A percentile compares a stretch with the other conserved stretches of the same genome.
These are phyloP conservation scores for Chascanopsetta lugubris DNA, from an alignment of 2,113 vertebrate genomes.

Conservation along the genomic window DNA sequence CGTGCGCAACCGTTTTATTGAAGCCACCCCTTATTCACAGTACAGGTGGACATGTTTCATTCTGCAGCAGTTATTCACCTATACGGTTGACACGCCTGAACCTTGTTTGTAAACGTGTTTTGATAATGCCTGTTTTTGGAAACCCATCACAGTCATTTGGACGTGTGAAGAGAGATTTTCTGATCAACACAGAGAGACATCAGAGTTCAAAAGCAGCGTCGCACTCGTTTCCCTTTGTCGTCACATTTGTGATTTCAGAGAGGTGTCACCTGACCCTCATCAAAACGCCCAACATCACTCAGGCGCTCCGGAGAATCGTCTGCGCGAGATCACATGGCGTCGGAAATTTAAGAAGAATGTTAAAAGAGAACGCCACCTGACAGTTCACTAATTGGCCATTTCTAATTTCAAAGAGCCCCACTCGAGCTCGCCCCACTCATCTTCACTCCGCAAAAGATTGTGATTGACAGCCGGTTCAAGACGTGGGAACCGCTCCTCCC, in stretches of 20 bases:
- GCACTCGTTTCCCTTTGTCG: conserved; percentile 18
- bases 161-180: conserved; percentile 21
- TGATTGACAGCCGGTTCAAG: conserved; percentile 69
- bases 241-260: conserved; percentile 25
- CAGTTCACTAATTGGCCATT: conserved; percentile 73
- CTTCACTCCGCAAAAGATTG: conserved; percentile 10
- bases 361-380: conserved; percentile 64
- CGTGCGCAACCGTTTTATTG: conserved; percentile 4
- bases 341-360: conserved; percentile 19
- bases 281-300: conserved; percentile 44
- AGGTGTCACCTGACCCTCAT: conserved; percentile 45
- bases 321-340: conserved; percentile 35
- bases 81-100: background rate
- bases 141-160: conserved; percentile 17
- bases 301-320: conserved; percentile 35
- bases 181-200: conserved; percentile 36
- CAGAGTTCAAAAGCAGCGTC: conserved; percentile 47
- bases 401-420: conserved; percentile 65
- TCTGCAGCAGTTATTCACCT: background rate
- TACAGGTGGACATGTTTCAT: background rate
- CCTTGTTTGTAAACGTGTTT: conserved; percentile 17
- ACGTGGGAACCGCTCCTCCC: conserved; percentile 51
- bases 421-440: conserved; percentile 23
- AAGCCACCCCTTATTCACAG: background rate
- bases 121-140: conserved; percentile 34